Conservation (phyloP, 2,888 invertebrate species). For the Psococerastis gibbosa region DNA sequence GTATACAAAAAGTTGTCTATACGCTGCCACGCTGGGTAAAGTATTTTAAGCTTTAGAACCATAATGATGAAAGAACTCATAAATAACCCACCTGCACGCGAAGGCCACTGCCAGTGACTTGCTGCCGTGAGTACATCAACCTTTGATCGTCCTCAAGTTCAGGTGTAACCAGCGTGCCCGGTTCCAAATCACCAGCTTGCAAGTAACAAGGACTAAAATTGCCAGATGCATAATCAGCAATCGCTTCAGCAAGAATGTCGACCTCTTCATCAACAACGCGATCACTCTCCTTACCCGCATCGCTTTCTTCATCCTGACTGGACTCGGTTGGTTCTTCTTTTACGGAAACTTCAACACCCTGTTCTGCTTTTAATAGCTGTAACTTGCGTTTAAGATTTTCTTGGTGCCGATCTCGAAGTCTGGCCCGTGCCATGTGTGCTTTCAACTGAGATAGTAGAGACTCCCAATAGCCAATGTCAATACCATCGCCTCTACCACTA, state of each 20-base stretch:
- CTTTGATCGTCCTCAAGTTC: constrained; percentile 58
- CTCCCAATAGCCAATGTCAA: constrained; percentile 98
- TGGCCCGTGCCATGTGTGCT: constrained; percentile 85
- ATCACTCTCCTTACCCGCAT: constrained; percentile 22
- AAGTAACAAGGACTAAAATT: constrained; percentile 68
- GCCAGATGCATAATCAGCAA: constrained; percentile 55
- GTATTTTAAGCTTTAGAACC: no score
- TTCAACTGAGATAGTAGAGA: constrained; percentile 85
- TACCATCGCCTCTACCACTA: constrained; percentile 62
- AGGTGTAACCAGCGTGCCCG: constrained; percentile 54
- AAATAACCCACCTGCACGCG: no score
- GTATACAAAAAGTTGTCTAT: no score
- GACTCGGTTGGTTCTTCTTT: constrained; percentile 1
- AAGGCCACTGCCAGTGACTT: constrained; percentile 39
- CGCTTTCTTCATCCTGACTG: constrained; percentile 15
- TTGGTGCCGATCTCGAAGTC: constrained; percentile 83
- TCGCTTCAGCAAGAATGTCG: constrained; percentile 33
- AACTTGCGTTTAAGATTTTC: constrained; percentile 73
- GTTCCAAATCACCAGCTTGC: constrained; percentile 40
- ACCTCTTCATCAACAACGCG: constrained; percentile 26
- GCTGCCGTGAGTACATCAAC: constrained; percentile 49
- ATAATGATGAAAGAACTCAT: no score
- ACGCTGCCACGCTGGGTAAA: no score
- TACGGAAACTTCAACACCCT: constrained; percentile 34
- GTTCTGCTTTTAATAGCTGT: constrained; percentile 72